A percentile compares a stretch with the other conserved stretches of the same genome.
Evolutionary conservation across 2,113 vertebrate species (phyloP).

Genomic region (Camelus dromedarius): DNA sequence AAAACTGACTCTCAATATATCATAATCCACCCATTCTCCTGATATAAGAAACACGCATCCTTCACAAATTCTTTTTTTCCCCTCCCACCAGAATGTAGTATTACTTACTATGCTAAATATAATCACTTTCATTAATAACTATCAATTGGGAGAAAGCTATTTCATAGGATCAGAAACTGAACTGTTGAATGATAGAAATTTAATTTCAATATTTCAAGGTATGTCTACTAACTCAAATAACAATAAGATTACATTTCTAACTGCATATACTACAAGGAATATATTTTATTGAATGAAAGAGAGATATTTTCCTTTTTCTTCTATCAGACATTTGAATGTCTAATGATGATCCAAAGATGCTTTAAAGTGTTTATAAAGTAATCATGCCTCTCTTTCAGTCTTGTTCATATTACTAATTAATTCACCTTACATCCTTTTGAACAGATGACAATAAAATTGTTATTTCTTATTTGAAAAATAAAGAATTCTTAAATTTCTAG

Average conservation of each 20-base stretch:
- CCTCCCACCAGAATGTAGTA: not conserved
- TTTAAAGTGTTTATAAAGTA: not conserved
- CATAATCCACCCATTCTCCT: not conserved
- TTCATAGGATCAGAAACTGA: not conserved
- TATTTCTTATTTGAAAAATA: not conserved
- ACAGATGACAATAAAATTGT: not conserved
- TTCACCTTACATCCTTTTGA: not conserved
- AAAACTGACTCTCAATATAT: not conserved
- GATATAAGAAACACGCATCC: not conserved
- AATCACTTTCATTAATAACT: not conserved
- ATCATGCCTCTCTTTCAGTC: too few relatives aligned
- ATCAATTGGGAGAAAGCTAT: not conserved
- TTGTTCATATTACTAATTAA: not conserved
- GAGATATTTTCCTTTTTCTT: not conserved
- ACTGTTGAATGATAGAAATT: not conserved
- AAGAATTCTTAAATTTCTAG: not conserved
- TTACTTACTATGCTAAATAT: not conserved
- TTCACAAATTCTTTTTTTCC: not conserved
- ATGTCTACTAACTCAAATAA: not conserved
- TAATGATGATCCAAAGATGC: not conserved
- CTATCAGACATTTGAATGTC: not conserved
- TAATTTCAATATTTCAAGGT: not conserved
- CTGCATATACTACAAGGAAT: not conserved
- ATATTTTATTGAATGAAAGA: not conserved
- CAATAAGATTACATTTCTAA: not conserved